Evolutionary conservation across 2,888 invertebrate species (phyloP).

Genomic region (Aquatica leii): DNA sequence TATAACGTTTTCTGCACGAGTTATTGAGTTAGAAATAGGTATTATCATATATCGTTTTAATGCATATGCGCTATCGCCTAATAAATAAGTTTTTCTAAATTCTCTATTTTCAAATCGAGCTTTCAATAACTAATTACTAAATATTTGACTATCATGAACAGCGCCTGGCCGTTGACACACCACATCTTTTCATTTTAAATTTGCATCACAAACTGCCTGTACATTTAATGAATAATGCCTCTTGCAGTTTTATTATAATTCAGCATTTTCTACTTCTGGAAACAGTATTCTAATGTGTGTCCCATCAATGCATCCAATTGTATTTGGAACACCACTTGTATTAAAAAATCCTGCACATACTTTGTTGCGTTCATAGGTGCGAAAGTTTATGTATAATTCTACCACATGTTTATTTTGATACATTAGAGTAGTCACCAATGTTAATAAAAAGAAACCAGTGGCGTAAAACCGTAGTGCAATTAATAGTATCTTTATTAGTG

Average conservation of each 20-base stretch:
- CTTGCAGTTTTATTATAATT: neutral
- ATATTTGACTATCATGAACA: neutral
- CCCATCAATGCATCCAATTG: too few species aligned
- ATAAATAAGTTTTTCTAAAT: neutral
- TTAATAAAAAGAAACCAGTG: conserved; percentile 19
- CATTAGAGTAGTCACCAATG: conserved; percentile 31
- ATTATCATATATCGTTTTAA: neutral
- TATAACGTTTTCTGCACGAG: neutral
- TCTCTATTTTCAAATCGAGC: conserved; percentile 1
- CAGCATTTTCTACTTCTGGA: neutral
- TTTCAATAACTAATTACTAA: too few species aligned
- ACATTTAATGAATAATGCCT: neutral
- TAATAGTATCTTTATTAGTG: conserved; percentile 29
- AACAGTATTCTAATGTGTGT: too few species aligned
- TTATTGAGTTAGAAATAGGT: neutral
- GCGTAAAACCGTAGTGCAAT: conserved; percentile 31
- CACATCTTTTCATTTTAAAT: neutral
- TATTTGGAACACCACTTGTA: neutral
- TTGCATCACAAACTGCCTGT: neutral
- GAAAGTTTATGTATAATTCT: too few species aligned
- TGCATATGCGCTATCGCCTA: neutral
- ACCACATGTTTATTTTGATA: conserved; percentile 26
- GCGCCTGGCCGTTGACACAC: neutral
- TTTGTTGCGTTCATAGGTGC: conserved; percentile 16
- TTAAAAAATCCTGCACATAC: neutral